A percentile compares a stretch with the other conserved stretches of the same genome.
phyloP scores from a whole-genome alignment of 2,113 vertebrate genomes.

The Anhinga anhinga region DNA sequence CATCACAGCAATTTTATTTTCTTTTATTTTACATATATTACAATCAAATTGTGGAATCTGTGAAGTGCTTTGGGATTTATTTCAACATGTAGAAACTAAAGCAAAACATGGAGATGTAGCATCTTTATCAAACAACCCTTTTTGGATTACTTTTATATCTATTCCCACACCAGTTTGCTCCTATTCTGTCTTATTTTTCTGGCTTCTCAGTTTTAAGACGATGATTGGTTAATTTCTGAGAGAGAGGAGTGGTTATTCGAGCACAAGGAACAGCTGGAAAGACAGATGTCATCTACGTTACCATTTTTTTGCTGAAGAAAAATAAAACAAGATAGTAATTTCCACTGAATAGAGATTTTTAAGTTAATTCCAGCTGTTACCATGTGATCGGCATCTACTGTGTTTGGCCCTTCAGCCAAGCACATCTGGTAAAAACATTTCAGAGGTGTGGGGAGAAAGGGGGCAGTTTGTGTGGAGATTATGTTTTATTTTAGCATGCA shows the following conservation, averaged over 20 bases:
- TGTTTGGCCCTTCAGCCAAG: background rate
- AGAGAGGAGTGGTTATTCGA: background rate
- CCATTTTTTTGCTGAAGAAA: slow-evolving; percentile 4
- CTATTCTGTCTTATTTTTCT: background rate
- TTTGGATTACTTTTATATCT: background rate
- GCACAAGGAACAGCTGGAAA: slow-evolving; percentile 42
- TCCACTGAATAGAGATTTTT: background rate
- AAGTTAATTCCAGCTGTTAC: slow-evolving; percentile 39
- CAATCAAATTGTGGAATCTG: background rate
- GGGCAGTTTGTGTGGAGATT: background rate
- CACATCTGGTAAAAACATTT: slow-evolving; percentile 38
- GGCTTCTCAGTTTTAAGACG: background rate
- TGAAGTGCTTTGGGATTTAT: background rate
- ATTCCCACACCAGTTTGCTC: background rate
- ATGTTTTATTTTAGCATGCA: slow-evolving; percentile 1
- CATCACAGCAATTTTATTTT: background rate
- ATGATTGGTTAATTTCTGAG: background rate
- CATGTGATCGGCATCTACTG: slow-evolving; percentile 17
- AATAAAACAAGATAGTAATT: slow-evolving; percentile 25
- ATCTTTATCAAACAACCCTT: background rate
- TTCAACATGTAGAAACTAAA: background rate
- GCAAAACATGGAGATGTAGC: background rate
- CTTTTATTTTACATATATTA: background rate
- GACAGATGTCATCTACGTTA: slow-evolving; percentile 21
- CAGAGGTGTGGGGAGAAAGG: background rate